Percentiles rank a stretch among this genome's conserved stretches.
These are phyloP conservation scores for Syngnathus typhle DNA, from an alignment of 2,113 vertebrate species.

Conservation along the genomic window DNA sequence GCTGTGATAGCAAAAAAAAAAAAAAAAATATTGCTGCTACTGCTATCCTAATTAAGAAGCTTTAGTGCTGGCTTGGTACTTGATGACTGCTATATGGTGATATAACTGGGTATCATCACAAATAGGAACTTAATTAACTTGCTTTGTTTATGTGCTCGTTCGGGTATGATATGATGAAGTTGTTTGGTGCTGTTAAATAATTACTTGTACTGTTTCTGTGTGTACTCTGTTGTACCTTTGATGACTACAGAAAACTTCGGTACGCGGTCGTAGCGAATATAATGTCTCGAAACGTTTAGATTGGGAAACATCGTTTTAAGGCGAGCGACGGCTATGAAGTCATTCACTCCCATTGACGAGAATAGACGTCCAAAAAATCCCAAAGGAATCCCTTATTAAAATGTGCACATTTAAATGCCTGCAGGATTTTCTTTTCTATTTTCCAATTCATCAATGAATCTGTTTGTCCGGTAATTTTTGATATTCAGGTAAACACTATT, in stretches of 20 bases:
- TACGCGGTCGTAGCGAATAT: background rate
- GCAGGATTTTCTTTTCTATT: background rate
- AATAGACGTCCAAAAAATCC: background rate
- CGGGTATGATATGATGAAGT: background rate
- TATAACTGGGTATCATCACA: constrained; percentile 19
- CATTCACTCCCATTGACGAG: no score
- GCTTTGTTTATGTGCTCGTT: constrained; percentile 3
- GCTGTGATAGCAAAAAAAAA: constrained; percentile 17
- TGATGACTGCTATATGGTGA: constrained; percentile 16
- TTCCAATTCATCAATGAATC: background rate
- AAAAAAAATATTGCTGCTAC: constrained; percentile 23
- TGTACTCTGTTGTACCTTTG: background rate
- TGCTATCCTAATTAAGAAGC: constrained; percentile 38
- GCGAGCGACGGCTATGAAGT: no score
- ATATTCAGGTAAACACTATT: background rate
- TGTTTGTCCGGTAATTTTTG: background rate
- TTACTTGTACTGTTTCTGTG: background rate
- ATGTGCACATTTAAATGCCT: background rate
- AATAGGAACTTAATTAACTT: constrained; percentile 16
- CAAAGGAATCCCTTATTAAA: background rate
- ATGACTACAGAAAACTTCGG: background rate
- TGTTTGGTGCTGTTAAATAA: background rate
- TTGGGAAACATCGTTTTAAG: no score
- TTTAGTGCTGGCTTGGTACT: constrained; percentile 37
- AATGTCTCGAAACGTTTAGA: no score